Base-by-base conservation (phyloP, 2,797 vertebrate species). In the Enteromius anoplus region DNA sequence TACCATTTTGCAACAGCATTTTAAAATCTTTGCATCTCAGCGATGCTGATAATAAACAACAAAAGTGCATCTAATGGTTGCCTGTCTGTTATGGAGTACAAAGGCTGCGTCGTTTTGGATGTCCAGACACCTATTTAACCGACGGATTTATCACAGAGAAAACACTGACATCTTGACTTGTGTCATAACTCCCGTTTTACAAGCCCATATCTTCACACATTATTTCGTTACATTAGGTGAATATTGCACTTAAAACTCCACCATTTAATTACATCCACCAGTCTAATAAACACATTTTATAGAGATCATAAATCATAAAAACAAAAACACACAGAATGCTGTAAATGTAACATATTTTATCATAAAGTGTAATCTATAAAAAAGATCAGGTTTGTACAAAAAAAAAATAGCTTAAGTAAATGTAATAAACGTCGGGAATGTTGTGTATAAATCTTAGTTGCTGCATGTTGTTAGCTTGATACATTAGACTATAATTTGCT, bases 391-490 rank as follows among this genome's bases (percentile, higher is more conserved):
- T 97, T 97, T 96, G 96, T 96, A 95, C 95, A 47, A 47, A 47
- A 47, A 45, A 45, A 47, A 64, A 96, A 96, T 96, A 97, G 94
- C 94, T 96, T 96, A 97, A 97, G 96, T 99, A 98, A 98, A 97
- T 95, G 96, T 96, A 98, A 98, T 99, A 99, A 98, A 98, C 96
- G 96, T 95, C 93, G 92, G 94, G 93, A 96, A 95, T 94, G 91
- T 91, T 93, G 88, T 82, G 91, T 93, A 94, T 98, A 98, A 98
- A 98, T 98, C 97, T 96, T 95, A 93, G 94, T 93, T 95, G 96
- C 95, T 95, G 95, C 95, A 97, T 95, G 97, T 95, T 97, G 97
- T 99, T 98, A 99, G 98, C 97, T 96, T 98, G 97, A 98, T 97
- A 95, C 96, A 99, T 98, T 97, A 96, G 97, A 96, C 95, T 95